A percentile compares a stretch with the other conserved stretches of the same genome.
phyloP scores from a whole-genome alignment of 2,888 invertebrate genomes.

The Athalia cordata region DNA sequence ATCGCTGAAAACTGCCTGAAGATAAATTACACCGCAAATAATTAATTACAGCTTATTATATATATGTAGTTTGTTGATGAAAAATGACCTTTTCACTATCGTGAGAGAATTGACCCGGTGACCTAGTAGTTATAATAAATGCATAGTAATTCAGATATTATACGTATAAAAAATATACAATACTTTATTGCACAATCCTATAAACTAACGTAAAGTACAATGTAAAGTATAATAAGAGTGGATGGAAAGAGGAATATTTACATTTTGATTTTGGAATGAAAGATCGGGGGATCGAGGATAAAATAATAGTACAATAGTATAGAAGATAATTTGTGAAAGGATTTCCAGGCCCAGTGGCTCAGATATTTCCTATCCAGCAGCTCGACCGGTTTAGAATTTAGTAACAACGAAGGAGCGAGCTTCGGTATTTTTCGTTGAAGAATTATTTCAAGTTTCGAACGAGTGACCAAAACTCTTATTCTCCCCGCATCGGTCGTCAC shows the following conservation, averaged over 20 bases:
- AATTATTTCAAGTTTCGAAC: not conserved
- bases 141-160: slow-evolving; percentile 19
- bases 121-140: slow-evolving; percentile 17
- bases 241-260: slow-evolving; percentile 64
- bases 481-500: not conserved
- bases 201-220: slow-evolving; percentile 34
- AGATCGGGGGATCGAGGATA: slow-evolving; percentile 41
- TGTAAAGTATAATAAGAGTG: not conserved
- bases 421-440: not conserved
- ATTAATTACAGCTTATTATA: no score
- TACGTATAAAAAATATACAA: slow-evolving; percentile 70
- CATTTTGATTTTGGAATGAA: slow-evolving; percentile 63
- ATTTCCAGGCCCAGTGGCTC: slow-evolving; percentile 11
- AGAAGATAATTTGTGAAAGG: slow-evolving; percentile 25
- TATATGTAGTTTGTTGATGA: no score
- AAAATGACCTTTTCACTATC: no score
- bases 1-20: not conserved
- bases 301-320: slow-evolving; percentile 16
- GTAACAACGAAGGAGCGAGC: not conserved
- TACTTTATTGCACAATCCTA: slow-evolving; percentile 65
- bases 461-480: not conserved
- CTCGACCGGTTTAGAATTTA: no score
- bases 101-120: no score
- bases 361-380: not conserved
- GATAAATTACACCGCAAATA: not conserved